These are phyloP conservation scores for Alces alces DNA, from an alignment of 2,113 vertebrate species.

Conservation along the genomic window DNA sequence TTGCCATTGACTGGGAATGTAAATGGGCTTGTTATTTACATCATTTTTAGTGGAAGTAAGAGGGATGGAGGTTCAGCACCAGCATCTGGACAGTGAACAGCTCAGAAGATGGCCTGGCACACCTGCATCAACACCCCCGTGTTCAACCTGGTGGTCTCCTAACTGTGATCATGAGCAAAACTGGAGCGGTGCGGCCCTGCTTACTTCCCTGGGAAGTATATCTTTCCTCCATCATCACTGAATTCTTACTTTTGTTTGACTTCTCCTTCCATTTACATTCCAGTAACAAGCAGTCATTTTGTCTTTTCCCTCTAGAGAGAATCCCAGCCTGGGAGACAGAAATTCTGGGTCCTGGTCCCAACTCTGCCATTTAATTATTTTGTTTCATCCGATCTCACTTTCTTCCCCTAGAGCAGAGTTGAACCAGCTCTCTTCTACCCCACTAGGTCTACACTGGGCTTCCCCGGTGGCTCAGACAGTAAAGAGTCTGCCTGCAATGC, in stretches of 20 bases:
- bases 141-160: neutral
- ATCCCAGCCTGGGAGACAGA: neutral
- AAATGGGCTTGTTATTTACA: neutral
- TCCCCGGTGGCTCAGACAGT: neutral
- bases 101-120: neutral
- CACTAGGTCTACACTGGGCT: neutral
- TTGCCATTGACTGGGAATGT: neutral
- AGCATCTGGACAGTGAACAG: neutral
- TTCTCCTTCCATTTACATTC: neutral
- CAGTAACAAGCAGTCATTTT: neutral
- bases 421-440: neutral
- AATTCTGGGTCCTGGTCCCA: neutral
- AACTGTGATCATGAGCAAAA: neutral
- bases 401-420: neutral
- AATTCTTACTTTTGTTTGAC: neutral
- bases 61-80: neutral
- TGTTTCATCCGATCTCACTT: neutral
- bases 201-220: no score
- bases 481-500: neutral
- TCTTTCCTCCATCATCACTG: neutral
- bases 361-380: neutral
- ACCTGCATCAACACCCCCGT: neutral
- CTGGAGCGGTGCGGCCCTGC: accelerated
- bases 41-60: neutral
- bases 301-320: neutral